A percentile compares a stretch with the other conserved stretches of the same genome.
phyloP scores from a whole-genome alignment of 2,888 invertebrate genomes.

The Pecten maximus region DNA sequence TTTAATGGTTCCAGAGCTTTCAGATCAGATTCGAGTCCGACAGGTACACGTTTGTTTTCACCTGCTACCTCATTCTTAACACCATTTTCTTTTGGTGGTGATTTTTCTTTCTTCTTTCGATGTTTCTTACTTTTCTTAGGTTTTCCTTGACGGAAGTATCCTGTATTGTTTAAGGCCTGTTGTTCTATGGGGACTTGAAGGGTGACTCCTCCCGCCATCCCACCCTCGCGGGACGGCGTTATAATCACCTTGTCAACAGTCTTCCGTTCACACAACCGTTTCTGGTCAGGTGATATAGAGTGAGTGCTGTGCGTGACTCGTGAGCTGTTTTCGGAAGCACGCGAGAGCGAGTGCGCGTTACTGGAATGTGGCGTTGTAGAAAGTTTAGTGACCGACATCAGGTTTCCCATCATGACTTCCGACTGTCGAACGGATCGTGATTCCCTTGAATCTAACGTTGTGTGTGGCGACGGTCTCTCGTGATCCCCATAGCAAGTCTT shows the following conservation, averaged over 20 bases:
- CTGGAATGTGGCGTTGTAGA: neutral
- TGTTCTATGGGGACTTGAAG: constrained; percentile 10
- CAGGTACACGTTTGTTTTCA: neutral
- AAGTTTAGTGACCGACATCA: neutral
- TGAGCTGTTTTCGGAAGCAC: neutral
- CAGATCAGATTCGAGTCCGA: neutral
- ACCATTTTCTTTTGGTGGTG: neutral
- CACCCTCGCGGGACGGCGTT: neutral
- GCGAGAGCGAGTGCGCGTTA: neutral
- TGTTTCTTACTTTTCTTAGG: neutral
- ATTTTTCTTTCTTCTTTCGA: constrained; percentile 18
- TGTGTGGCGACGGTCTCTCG: neutral
- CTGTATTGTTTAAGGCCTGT: neutral
- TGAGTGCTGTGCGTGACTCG: neutral
- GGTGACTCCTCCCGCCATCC: neutral
- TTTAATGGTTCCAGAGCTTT: neutral
- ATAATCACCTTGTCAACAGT: neutral
- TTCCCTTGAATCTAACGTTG: neutral
- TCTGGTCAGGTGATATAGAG: neutral
- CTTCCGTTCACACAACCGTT: neutral
- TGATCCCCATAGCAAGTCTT: neutral
- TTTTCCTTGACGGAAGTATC: neutral
- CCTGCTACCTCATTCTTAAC: neutral
- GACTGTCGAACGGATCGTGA: neutral
- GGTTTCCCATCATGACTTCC: neutral